Percentiles rank a stretch among this genome's conserved stretches.
phyloP scores from a whole-genome alignment of 1,140 invertebrate species.

The Megalonaias nervosa region DNA sequence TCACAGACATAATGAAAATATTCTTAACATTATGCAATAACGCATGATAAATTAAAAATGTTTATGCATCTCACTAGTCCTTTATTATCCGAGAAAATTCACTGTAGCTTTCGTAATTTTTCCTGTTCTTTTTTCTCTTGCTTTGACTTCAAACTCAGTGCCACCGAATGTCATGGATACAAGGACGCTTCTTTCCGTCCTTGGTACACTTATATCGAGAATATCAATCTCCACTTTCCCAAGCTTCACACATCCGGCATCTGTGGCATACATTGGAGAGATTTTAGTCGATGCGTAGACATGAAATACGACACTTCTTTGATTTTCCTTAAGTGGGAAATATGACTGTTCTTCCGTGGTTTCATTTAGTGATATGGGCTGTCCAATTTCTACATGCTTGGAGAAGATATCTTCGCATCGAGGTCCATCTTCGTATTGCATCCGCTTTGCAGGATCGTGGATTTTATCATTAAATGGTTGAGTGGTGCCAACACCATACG shows the following conservation, averaged over 20 bases:
- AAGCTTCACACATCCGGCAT: constrained; percentile 10
- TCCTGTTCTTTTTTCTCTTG: constrained; percentile 11
- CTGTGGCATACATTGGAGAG: constrained; percentile 11
- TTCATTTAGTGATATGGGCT: constrained; percentile 15
- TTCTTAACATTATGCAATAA: too few species aligned
- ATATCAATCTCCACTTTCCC: constrained; percentile 22
- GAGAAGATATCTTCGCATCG: constrained; percentile 25
- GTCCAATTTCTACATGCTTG: constrained; percentile 11
- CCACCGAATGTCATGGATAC: constrained; percentile 31
- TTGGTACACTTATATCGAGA: background rate
- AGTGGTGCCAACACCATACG: background rate
- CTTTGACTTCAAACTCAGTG: constrained; percentile 11
- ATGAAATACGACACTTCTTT: constrained; percentile 12
- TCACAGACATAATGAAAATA: too few species aligned
- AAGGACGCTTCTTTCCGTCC: constrained; percentile 7
- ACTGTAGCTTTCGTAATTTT: constrained; percentile 17
- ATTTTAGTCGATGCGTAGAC: constrained; percentile 17
- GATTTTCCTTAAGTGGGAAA: constrained; percentile 14
- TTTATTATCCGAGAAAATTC: constrained; percentile 15
- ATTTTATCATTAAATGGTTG: background rate
- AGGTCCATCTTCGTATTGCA: background rate
- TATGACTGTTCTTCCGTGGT: constrained; percentile 5
- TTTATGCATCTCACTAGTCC: too few species aligned
- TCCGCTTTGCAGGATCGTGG: background rate
- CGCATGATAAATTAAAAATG: too few species aligned